Evolutionary conservation across 2,888 invertebrate genomes (phyloP).

Genomic region (Hyposoter dolosus): DNA sequence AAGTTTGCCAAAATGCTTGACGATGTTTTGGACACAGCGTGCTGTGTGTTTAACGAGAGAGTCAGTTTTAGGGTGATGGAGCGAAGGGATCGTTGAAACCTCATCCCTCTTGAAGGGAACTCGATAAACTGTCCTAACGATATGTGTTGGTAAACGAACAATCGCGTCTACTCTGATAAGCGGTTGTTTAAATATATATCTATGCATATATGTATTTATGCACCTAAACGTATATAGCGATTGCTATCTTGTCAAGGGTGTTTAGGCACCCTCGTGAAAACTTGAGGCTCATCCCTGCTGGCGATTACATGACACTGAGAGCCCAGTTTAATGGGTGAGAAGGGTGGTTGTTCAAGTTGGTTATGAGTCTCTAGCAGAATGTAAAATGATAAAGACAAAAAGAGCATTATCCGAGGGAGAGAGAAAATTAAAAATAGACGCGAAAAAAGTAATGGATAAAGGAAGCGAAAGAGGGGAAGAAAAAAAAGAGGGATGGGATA

Average conservation of each 20-base stretch:
- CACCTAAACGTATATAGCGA: neutral
- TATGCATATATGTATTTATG: neutral
- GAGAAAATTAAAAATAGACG: neutral
- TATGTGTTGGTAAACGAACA: constrained; percentile 12
- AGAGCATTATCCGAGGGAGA: neutral
- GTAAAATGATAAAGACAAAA: neutral
- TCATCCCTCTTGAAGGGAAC: neutral
- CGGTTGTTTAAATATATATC: neutral
- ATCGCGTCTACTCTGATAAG: neutral
- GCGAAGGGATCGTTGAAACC: neutral
- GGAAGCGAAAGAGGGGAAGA: neutral
- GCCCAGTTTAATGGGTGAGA: constrained; percentile 6
- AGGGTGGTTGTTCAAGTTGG: constrained; percentile 2
- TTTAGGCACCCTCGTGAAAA: constrained; percentile 36
- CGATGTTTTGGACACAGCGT: neutral
- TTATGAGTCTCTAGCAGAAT: neutral
- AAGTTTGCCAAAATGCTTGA: neutral
- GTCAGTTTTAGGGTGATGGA: constrained; percentile 2
- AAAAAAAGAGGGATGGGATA: neutral
- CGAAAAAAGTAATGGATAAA: neutral
- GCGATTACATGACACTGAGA: constrained; percentile 32
- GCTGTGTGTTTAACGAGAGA: neutral
- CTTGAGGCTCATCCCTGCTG: constrained; percentile 36
- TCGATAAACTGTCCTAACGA: neutral
- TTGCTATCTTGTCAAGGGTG: constrained; percentile 16